Percentiles rank a stretch among this genome's conserved stretches.
These are phyloP conservation scores for Chloroceryle amazona DNA, from an alignment of 2,797 vertebrate genomes.

Conservation along the genomic window DNA sequence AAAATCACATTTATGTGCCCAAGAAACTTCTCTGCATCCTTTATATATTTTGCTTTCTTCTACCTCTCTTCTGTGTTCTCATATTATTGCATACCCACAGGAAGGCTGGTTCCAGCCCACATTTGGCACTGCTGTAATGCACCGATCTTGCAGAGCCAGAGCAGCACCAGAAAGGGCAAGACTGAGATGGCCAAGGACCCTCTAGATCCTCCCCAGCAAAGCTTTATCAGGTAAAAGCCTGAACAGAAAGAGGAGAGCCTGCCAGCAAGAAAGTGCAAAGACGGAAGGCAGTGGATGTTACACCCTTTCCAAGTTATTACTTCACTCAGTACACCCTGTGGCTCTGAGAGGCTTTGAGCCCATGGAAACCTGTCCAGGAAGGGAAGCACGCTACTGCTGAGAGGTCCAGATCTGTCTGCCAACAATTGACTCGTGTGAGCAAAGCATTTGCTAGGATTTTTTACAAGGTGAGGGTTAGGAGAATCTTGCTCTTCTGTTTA, in stretches of 20 bases:
- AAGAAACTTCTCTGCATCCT: not conserved
- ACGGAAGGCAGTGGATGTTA: not conserved
- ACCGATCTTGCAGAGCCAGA: fast-evolving
- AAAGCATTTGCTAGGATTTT: constrained; percentile 18
- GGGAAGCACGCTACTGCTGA: not conserved
- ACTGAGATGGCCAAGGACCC: not conserved
- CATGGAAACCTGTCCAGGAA: constrained; percentile 18
- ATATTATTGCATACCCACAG: not conserved
- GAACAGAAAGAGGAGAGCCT: not conserved
- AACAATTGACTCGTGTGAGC: not conserved
- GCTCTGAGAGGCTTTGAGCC: constrained; percentile 1
- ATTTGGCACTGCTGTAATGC: not conserved
- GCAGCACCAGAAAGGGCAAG: not conserved
- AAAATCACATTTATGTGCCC: not conserved
- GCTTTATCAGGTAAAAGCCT: not conserved
- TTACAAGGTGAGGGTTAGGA: constrained; percentile 43
- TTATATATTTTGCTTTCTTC: not conserved
- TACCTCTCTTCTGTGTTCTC: not conserved
- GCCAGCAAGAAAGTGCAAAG: not conserved
- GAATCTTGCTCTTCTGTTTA: not conserved
- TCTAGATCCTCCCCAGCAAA: not conserved
- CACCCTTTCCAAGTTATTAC: constrained; percentile 30
- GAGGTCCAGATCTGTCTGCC: not conserved
- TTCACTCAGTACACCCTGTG: constrained; percentile 8
- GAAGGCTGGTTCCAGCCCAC: not conserved